Evolutionary conservation across 2,888 invertebrate genomes (phyloP).

Genomic region (Thymelicus acteon): DNA sequence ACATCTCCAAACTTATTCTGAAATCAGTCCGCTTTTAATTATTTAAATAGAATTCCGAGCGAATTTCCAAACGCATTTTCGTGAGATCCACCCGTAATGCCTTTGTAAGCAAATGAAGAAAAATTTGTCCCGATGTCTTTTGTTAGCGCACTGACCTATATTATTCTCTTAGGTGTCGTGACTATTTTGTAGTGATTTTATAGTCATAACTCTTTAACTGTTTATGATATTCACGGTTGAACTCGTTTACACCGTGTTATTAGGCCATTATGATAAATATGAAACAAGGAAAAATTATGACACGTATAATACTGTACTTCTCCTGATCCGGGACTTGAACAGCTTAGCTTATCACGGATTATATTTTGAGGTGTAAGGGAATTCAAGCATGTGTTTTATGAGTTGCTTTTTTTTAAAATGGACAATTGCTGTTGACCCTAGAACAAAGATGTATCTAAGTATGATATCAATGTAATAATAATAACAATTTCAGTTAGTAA

Average conservation of each 20-base stretch:
- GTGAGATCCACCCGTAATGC: constrained; percentile 57
- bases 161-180: not conserved
- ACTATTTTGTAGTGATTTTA: not conserved
- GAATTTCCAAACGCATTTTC: constrained; percentile 62
- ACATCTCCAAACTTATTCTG: constrained; percentile 48
- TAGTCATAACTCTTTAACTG: not conserved
- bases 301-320: no score
- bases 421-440: no score
- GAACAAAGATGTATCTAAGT: no score
- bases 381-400: no score
- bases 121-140: constrained; percentile 51
- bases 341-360: no score
- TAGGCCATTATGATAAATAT: not conserved
- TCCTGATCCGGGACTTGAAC: no score
- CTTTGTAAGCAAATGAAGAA: constrained; percentile 55
- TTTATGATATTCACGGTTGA: not conserved
- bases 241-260: not conserved
- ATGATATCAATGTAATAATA: no score
- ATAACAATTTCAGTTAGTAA: no score
- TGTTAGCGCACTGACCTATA: constrained; percentile 43
- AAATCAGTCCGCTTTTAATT: constrained; percentile 58
- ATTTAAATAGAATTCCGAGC: constrained; percentile 46
- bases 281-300: no score
- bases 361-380: no score
- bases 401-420: no score